A percentile compares a stretch with the other conserved stretches of the same genome.
Conservation (phyloP, 2,797 vertebrate genomes). For the Anas flavirostris region DNA sequence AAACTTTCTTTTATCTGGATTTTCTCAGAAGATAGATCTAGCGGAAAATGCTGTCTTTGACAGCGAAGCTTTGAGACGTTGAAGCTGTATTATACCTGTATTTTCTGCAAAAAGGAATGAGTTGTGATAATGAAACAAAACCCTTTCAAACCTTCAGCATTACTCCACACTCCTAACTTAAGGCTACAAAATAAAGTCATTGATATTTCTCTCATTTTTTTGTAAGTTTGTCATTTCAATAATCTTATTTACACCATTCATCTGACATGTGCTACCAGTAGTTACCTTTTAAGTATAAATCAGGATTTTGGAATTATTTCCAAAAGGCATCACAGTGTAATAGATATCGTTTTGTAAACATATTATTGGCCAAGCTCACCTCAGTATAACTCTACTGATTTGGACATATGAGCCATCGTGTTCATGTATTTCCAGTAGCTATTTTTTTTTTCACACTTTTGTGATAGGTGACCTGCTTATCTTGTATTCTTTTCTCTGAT, state of each 20-base stretch:
- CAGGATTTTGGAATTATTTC: conserved; percentile 57
- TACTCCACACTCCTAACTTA: neutral
- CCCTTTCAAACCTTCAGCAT: neutral
- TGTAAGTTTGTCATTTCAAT: conserved; percentile 21
- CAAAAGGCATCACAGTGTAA: neutral
- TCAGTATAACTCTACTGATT: neutral
- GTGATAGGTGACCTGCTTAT: conserved; percentile 41
- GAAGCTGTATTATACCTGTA: neutral
- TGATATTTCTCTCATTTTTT: neutral
- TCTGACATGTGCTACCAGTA: conserved; percentile 47
- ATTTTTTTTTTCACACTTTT: conserved; percentile 25
- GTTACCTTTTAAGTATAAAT: conserved; percentile 59
- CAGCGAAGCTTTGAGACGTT: neutral
- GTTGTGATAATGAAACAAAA: neutral
- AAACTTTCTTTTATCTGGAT: neutral
- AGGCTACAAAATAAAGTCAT: neutral
- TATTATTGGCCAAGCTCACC: neutral
- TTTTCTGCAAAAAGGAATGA: neutral
- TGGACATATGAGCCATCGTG: neutral
- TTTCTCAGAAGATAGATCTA: neutral
- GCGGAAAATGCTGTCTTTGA: neutral
- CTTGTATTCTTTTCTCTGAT: conserved; percentile 46
- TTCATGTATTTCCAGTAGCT: conserved; percentile 8
- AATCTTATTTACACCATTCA: conserved; percentile 51
- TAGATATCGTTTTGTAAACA: neutral